Evolutionary conservation across 2,888 invertebrate species (phyloP), one percentile per base, ranked within the genome.

Genomic region (Ormyrus rosae): DNA sequence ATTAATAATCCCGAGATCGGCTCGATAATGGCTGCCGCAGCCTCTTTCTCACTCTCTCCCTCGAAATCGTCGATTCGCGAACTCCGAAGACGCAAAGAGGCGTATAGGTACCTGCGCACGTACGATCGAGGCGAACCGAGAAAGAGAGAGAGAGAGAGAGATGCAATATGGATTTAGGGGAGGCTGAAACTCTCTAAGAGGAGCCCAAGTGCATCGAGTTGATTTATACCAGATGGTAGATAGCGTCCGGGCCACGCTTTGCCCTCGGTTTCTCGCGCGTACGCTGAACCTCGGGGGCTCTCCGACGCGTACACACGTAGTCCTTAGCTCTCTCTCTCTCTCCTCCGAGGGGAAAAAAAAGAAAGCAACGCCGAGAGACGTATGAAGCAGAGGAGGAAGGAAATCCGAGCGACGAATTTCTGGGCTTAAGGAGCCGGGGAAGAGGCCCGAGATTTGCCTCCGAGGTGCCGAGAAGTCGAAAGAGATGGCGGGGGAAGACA

Each of bases 221-320:
- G 89, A 90, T 90, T 90, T 90, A 90, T 90, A 87, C 89, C 88
- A 90, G 89, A 90, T 90, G 88, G 86, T 87, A 90, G 89, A 90
- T 90, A 90, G 86, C 71, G 71, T 51, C 6, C 70, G 53, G 74
- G 67, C 71, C 72, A 77, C 51, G 68, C 58, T 74, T 80, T 70
- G 58, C 70, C 74, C 70, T 80, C 56, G 76, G 80, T 67, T 80
- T 80, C 80, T 71, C 51, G 58, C 63, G 50, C 65, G 45, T 60
- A n/a, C 51, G 45, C 60, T 71, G 61, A 73, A 68, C 78, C 78
- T 67, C 60, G 48, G 55, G 71, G 67, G 53, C 60, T 11, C 34
- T 19, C 19, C 19, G 19, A 2, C 19, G 10, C 13, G 6, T 13
- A 45, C 45, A 56, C 45, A 13, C 7, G 19, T 51, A 63, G 19